phyloP scores from a whole-genome alignment of 2,113 vertebrate species.

The Saguinus imperator region DNA sequence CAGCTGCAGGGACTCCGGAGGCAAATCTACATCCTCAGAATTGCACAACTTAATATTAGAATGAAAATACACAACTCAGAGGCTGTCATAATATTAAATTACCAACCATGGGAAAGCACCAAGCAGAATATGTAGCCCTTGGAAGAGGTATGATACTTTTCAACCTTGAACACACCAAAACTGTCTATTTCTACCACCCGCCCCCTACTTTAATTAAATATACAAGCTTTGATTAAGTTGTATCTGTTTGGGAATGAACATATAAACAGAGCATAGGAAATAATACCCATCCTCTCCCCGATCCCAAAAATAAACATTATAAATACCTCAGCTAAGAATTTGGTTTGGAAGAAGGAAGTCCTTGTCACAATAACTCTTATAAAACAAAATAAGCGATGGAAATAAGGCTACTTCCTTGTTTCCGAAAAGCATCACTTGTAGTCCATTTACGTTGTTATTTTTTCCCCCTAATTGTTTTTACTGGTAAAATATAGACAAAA shows the following conservation, averaged over 20 bases:
- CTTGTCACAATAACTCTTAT: slow-evolving; percentile 23
- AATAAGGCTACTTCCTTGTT: neutral
- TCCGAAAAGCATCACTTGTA: neutral
- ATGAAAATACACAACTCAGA: neutral
- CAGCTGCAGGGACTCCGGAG: rapidly evolving
- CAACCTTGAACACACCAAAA: neutral
- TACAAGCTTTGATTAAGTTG: neutral
- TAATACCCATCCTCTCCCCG: neutral
- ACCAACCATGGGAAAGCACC: neutral
- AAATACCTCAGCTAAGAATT: neutral
- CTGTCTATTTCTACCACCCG: neutral
- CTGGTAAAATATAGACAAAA: neutral
- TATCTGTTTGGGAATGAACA: neutral
- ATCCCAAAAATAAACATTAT: neutral
- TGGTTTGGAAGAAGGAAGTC: neutral
- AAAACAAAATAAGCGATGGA: neutral
- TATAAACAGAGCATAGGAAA: neutral
- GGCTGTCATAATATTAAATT: neutral
- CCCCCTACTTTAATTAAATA: neutral
- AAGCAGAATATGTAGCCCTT: neutral
- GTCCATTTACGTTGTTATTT: neutral
- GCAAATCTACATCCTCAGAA: neutral
- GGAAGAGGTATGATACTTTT: neutral
- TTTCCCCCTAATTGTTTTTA: neutral
- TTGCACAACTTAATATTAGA: neutral